Conservation (phyloP, 2,797 vertebrate genomes). For the Crenichthys baileyi region DNA sequence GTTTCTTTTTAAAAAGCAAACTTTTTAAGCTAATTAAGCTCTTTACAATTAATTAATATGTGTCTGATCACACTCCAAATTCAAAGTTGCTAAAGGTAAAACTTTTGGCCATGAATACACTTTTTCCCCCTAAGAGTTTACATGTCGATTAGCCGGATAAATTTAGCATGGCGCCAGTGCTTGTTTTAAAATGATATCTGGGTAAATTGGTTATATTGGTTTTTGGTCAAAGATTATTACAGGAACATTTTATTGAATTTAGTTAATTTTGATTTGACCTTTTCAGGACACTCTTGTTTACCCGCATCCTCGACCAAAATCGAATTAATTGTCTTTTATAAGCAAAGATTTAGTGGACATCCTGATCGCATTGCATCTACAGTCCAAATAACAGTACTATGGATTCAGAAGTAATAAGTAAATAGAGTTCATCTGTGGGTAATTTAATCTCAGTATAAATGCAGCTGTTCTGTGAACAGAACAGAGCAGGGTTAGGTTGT, state of each 20-base stretch:
- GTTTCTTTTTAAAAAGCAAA: too few species aligned
- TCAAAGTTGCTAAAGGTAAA: not conserved
- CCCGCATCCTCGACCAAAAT: not conserved
- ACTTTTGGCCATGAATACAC: not conserved
- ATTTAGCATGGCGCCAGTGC: not conserved
- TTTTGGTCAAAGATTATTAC: not conserved
- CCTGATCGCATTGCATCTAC: not conserved
- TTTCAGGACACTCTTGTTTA: slow-evolving; percentile 7
- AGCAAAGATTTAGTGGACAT: not conserved
- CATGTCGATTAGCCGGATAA: not conserved
- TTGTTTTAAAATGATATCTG: not conserved
- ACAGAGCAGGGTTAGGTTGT: too few species aligned
- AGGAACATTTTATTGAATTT: not conserved
- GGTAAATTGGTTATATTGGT: not conserved
- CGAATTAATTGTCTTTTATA: not conserved
- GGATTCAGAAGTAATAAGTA: not conserved
- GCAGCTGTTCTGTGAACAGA: too few species aligned
- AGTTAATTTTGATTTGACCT: slow-evolving; percentile 2
- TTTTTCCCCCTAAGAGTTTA: not conserved
- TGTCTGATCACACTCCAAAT: not conserved
- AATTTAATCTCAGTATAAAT: too few species aligned
- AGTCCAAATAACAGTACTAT: not conserved
- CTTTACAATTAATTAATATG: not conserved
- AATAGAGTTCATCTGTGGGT: too few species aligned
- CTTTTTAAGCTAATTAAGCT: too few species aligned